Base-by-base conservation (phyloP, 30 jellyfish, hydroid and myxozoan species). In the Calvadosia cruxmelitensis region DNA sequence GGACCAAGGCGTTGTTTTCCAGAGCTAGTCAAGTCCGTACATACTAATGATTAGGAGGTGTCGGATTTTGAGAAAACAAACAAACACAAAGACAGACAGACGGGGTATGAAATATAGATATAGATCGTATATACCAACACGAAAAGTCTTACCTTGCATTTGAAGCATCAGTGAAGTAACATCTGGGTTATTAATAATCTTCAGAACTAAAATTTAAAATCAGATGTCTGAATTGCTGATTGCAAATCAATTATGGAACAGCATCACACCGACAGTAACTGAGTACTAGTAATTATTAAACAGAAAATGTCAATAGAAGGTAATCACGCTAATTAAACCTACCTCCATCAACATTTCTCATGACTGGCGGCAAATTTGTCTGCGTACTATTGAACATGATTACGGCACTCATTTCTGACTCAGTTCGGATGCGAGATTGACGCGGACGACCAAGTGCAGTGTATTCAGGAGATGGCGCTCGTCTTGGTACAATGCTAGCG, bases 351-450 rank as follows among this genome's bases (percentile, higher is more conserved):
- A 69, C 91, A 49, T 57, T 80, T 57, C 92, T 73, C 50, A 89
- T 64, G 3, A 89, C 73, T 13, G 98, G 98, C 24, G 98, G 98
- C 34, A 89, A 80, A 68, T 81, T 84, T 3, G 95, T 81, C 28
- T 64, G 79, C 2, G 97, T 64, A 31, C 95, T 89, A 68, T 89
- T 89, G 66, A 89, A 89, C 98, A 89, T 89, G 65, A 89, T 89
- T 23, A 89, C 98, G 36, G 82, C 98, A 89, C 98, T 89, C 78
- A 90, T 73, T 35, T 89, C 98, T 15, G 98, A 89, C 70, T 89
- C 98, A 0, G 93, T 72, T 23, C 96, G 78, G 33, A 29, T 75
- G 28, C 86, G 0, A 25, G 52, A 15, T 64, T 67, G 81, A 13
- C 86, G 82, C 34, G 25, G 73, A 5, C 57, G 10, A 20, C 57